Conservation (phyloP, 2,888 invertebrate species). For the Brassicogethes aeneus region DNA sequence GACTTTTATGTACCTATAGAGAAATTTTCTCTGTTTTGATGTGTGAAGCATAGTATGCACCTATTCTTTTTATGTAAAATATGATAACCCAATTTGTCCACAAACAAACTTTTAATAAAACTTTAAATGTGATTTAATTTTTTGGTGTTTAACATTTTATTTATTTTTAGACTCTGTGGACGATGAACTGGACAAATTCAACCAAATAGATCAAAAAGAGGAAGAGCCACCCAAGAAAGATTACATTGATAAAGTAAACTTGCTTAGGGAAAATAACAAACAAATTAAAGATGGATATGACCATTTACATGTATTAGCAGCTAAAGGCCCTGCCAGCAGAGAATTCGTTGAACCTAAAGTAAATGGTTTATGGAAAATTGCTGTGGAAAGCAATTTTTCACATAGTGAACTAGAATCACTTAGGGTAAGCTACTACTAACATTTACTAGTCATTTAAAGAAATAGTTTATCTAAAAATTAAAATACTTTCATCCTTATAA, state of each 20-base stretch:
- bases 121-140: too few relatives aligned
- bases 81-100: too few relatives aligned
- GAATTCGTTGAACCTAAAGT: conserved; percentile 90
- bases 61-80: too few relatives aligned
- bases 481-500: too few relatives aligned
- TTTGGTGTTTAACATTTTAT: too few relatives aligned
- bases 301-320: conserved; percentile 61
- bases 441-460: too few relatives aligned
- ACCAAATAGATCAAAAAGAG: conserved; percentile 52
- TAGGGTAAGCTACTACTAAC: too few relatives aligned
- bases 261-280: conserved; percentile 64
- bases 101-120: too few relatives aligned
- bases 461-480: too few relatives aligned
- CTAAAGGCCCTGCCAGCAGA: conserved; percentile 68
- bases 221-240: conserved; percentile 53
- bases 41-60: too few relatives aligned
- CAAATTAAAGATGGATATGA: conserved; percentile 73
- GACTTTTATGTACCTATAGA: too few relatives aligned
- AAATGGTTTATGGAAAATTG: conserved; percentile 79
- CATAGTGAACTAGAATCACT: conserved; percentile 74
- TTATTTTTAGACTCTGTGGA: conserved; percentile 56
- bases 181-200: conserved; percentile 63
- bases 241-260: conserved; percentile 57
- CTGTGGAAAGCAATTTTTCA: conserved; percentile 70
- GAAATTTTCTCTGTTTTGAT: too few relatives aligned